A percentile compares a stretch with the other conserved stretches of the same genome.
Conservation (phyloP, 2,113 vertebrate species). For the Chiloscyllium plagiosum region DNA sequence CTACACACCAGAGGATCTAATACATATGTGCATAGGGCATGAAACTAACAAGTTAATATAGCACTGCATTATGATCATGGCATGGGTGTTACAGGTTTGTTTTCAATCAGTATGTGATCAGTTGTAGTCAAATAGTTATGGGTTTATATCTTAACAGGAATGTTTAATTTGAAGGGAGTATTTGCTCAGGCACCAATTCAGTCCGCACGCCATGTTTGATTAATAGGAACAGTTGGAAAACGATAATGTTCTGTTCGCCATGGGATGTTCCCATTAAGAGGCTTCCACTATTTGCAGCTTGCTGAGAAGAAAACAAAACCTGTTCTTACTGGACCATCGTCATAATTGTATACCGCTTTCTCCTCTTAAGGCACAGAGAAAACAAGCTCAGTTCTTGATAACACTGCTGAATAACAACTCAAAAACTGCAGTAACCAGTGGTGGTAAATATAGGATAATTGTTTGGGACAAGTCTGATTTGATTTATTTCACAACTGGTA, state of each 20-base stretch:
- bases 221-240: conserved; percentile 38
- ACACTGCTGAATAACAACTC: neutral
- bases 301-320: conserved; percentile 33
- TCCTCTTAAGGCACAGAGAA: neutral
- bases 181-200: conserved; percentile 28
- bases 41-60: conserved; percentile 27
- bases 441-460: conserved; percentile 17
- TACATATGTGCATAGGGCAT: conserved; percentile 16
- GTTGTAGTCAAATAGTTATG: conserved; percentile 27
- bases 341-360: conserved; percentile 5
- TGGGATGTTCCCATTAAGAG: conserved; percentile 37
- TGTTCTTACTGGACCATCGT: conserved; percentile 30
- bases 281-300: conserved; percentile 22
- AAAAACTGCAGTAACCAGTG: neutral
- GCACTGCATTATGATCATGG: conserved; percentile 15
- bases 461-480: neutral
- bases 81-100: conserved; percentile 28
- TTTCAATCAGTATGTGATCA: conserved; percentile 19
- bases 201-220: conserved; percentile 20
- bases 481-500: conserved; percentile 27
- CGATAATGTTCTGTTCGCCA: conserved; percentile 34
- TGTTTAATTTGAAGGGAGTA: conserved; percentile 24
- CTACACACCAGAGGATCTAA: neutral
- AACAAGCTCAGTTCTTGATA: neutral
- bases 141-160: neutral